phyloP scores from a whole-genome alignment of 2,113 vertebrate genomes.

The Oplegnathus fasciatus region DNA sequence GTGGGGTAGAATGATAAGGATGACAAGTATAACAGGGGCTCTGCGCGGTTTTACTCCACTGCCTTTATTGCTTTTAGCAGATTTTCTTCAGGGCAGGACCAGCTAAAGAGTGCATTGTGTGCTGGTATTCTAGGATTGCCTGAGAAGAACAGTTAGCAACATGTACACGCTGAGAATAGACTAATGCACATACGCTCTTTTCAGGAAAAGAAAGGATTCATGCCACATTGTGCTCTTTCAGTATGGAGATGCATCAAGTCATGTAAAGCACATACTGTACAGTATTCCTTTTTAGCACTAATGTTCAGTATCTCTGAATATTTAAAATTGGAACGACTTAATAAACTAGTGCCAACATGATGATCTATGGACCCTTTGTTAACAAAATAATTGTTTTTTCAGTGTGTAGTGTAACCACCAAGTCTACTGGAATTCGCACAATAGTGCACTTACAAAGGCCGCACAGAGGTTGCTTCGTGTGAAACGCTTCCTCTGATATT shows the following conservation, averaged over 20 bases:
- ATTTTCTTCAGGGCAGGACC: conserved; percentile 64
- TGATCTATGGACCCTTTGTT: conserved; percentile 3
- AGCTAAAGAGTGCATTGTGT: conserved; percentile 54
- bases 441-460: neutral
- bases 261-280: neutral
- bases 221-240: conserved; percentile 54
- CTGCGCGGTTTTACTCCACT: conserved; percentile 36
- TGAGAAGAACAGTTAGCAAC: conserved; percentile 50
- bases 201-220: conserved; percentile 66
- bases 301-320: neutral
- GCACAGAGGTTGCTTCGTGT: neutral
- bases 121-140: conserved; percentile 57
- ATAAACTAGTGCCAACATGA: neutral
- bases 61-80: conserved; percentile 65
- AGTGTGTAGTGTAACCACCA: neutral
- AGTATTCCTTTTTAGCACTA: conserved; percentile 7
- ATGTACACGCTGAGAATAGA: conserved; percentile 14
- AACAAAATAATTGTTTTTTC: conserved; percentile 1
- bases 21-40: conserved; percentile 53
- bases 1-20: conserved; percentile 81
- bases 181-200: conserved; percentile 71
- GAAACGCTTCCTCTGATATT: conserved; percentile 20
- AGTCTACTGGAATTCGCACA: neutral
- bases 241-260: conserved; percentile 14
- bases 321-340: neutral